These are phyloP conservation scores for Orthosia incerta DNA, from an alignment of 2,888 invertebrate species.

Conservation along the genomic window DNA sequence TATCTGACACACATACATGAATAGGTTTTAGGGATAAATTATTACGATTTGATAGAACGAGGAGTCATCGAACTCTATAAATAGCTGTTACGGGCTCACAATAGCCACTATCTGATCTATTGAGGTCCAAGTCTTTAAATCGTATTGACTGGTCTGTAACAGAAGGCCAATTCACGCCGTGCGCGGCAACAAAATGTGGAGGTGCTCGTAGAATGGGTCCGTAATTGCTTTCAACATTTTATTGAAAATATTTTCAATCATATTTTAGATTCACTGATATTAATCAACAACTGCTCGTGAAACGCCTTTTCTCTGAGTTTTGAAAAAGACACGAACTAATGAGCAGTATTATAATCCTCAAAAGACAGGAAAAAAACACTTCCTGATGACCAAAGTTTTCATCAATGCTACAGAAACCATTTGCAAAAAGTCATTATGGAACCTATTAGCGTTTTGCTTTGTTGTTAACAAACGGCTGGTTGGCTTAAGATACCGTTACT, in stretches of 20 bases:
- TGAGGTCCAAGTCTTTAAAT: conserved; percentile 74
- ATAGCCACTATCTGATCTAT: conserved; percentile 80
- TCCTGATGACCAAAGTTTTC: conserved; percentile 34
- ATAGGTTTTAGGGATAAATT: conserved; percentile 66
- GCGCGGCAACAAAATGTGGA: conserved; percentile 65
- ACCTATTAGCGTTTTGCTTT: conserved; percentile 52
- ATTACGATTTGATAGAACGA: conserved; percentile 71
- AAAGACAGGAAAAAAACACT: conserved; percentile 34
- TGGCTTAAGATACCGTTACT: conserved; percentile 64
- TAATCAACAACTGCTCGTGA: conserved; percentile 31
- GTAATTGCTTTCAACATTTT: conserved; percentile 64
- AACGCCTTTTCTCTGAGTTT: not conserved
- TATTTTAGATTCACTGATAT: conserved; percentile 44
- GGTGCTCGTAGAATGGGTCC: conserved; percentile 63
- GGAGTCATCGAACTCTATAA: conserved; percentile 82
- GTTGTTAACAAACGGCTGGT: conserved; percentile 56
- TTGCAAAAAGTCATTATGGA: conserved; percentile 46
- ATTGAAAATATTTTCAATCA: conserved; percentile 41
- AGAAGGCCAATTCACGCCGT: conserved; percentile 77
- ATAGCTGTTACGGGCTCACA: conserved; percentile 78
- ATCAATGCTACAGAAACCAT: conserved; percentile 25
- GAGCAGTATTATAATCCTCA: conserved; percentile 17
- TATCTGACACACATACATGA: conserved; percentile 58
- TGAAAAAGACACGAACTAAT: conserved; percentile 10
- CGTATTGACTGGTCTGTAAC: conserved; percentile 72